Conservation (phyloP, 1,140 invertebrate species). For the Rhyzopertha dominica region DNA sequence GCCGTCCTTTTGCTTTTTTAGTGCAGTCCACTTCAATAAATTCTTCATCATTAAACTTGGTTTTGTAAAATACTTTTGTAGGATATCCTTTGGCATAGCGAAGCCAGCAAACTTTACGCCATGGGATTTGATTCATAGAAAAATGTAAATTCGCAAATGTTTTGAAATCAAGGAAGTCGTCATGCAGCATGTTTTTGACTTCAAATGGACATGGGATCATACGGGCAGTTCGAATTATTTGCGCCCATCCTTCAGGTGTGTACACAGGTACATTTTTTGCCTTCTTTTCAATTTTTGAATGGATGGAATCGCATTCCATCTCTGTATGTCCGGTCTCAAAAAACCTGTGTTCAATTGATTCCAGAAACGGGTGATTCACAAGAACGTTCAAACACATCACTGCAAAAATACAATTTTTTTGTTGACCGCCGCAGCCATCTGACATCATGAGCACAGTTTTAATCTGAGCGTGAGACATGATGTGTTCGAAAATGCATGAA, state of each 20-base stretch:
- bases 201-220: slow-evolving; percentile 4
- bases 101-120: slow-evolving; percentile 16
- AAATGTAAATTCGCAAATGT: slow-evolving; percentile 2
- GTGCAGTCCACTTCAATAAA: not conserved
- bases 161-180: slow-evolving; percentile 16
- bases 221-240: slow-evolving; percentile 10
- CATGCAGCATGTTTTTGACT: not conserved
- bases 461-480: slow-evolving; percentile 21
- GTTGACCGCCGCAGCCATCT: slow-evolving; percentile 44
- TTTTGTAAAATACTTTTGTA: slow-evolving; percentile 12
- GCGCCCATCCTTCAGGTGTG: slow-evolving; percentile 28
- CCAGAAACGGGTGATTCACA: slow-evolving; percentile 23
- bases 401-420: slow-evolving; percentile 43
- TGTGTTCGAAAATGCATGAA: slow-evolving; percentile 39
- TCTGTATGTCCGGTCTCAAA: slow-evolving; percentile 40
- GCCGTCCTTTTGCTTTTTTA: slow-evolving; percentile 4
- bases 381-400: slow-evolving; percentile 36
- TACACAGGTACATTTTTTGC: slow-evolving; percentile 38
- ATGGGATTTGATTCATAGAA: slow-evolving; percentile 9
- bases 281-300: slow-evolving; percentile 39
- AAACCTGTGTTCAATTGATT: slow-evolving; percentile 40
- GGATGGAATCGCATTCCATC: slow-evolving; percentile 41
- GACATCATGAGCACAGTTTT: slow-evolving; percentile 34
- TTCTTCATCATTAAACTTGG: slow-evolving; percentile 8
- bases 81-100: slow-evolving; percentile 8